Conservation (phyloP, 2,797 vertebrate species). For the Numenius phaeopus region DNA sequence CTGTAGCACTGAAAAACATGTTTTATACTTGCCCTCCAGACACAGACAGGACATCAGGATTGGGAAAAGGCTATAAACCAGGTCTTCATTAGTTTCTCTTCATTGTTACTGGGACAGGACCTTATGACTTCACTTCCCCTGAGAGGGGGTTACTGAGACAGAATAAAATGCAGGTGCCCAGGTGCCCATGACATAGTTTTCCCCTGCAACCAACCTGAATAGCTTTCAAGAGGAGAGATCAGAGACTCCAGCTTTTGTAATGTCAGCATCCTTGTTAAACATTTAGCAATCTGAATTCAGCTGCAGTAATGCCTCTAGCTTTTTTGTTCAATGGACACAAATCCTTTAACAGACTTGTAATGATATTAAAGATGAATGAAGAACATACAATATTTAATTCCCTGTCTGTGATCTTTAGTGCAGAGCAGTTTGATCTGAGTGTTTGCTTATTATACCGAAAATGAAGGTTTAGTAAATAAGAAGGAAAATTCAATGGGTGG, state of each 20-base stretch:
- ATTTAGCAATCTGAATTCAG: constrained; percentile 55
- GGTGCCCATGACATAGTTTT: constrained; percentile 73
- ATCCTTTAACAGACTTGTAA: constrained; percentile 59
- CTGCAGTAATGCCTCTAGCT: constrained; percentile 32
- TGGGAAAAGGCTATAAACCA: constrained; percentile 80
- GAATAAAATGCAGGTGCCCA: constrained; percentile 72
- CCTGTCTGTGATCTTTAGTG: constrained; percentile 53
- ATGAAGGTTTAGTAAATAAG: constrained; percentile 40
- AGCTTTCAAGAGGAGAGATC: constrained; percentile 64
- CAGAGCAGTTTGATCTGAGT: constrained; percentile 39
- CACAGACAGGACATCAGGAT: constrained; percentile 74
- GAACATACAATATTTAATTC: constrained; percentile 75
- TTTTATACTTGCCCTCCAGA: constrained; percentile 73
- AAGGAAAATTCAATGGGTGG: background rate
- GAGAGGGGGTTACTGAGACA: constrained; percentile 51
- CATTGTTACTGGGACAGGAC: constrained; percentile 79
- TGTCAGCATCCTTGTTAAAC: constrained; percentile 47
- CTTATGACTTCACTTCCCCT: constrained; percentile 78
- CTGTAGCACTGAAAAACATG: constrained; percentile 75
- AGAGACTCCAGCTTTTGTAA: constrained; percentile 59
- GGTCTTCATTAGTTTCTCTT: constrained; percentile 76
- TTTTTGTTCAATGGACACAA: constrained; percentile 56
- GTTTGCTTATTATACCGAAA: constrained; percentile 38
- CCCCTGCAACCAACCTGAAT: constrained; percentile 45
- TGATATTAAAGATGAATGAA: constrained; percentile 67